Conservation (phyloP, 37 sponge, comb jelly and placozoan species). For the Spongilla lacustris region DNA sequence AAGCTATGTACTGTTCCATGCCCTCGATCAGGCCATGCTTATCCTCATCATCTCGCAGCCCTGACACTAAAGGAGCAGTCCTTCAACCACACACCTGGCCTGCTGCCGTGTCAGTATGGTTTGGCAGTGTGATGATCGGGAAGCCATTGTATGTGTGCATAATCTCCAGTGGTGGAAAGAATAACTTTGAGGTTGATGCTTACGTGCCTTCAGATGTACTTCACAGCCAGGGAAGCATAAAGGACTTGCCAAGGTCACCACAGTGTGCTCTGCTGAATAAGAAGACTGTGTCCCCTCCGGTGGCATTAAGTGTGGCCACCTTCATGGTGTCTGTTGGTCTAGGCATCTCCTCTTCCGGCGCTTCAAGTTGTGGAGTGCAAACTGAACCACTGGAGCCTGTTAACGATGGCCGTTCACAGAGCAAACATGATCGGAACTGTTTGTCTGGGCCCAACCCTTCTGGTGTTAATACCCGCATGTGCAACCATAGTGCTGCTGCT, state of each 20-base stretch:
- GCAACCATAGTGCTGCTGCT: too few species aligned
- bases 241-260: background rate
- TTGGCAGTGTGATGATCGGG: constrained; percentile 8
- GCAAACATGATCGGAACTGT: background rate
- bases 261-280: background rate
- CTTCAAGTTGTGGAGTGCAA: background rate
- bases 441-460: too few species aligned
- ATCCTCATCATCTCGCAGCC: background rate
- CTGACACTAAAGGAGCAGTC: background rate
- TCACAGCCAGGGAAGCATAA: background rate
- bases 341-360: background rate
- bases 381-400: background rate
- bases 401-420: background rate
- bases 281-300: background rate
- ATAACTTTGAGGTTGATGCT: background rate
- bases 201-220: background rate
- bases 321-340: background rate
- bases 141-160: background rate
- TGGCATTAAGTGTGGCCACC: background rate
- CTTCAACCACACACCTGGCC: background rate
- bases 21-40: background rate
- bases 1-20: constrained; percentile 27
- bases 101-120: constrained; percentile 4
- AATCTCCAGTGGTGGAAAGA: background rate
- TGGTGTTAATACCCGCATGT: background rate